Percentiles rank a stretch among this genome's conserved stretches.
These are phyloP conservation scores for Cricetomys ansorgei DNA, from an alignment of 2,113 vertebrate genomes.

Conservation along the genomic window DNA sequence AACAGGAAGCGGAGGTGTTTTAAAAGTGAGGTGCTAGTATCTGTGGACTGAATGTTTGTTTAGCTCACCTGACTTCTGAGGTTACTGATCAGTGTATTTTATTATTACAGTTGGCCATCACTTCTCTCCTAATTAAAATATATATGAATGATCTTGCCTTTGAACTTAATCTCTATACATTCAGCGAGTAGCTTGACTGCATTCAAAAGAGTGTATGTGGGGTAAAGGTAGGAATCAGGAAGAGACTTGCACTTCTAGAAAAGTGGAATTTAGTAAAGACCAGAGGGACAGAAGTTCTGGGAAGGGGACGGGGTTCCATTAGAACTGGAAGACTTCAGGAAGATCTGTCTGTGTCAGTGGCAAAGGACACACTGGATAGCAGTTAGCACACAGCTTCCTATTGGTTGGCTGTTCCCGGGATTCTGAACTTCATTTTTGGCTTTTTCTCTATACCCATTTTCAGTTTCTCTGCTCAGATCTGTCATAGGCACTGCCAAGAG, in stretches of 20 bases:
- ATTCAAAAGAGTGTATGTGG: neutral
- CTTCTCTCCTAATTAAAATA: slow-evolving; percentile 1
- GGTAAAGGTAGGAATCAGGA: neutral
- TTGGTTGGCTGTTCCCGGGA: neutral
- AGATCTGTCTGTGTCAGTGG: accelerated
- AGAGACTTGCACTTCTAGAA: neutral
- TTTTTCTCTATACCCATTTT: neutral
- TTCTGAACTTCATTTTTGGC: neutral
- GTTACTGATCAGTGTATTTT: neutral
- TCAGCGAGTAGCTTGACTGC: slow-evolving; percentile 17
- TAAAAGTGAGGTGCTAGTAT: neutral
- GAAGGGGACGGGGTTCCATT: too few relatives aligned
- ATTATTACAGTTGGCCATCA: neutral
- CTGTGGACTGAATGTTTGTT: neutral
- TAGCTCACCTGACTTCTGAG: neutral
- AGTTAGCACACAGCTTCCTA: neutral
- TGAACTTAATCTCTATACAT: neutral
- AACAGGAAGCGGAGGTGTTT: neutral
- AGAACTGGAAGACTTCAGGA: neutral
- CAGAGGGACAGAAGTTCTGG: neutral
- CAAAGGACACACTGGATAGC: neutral
- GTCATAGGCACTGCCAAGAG: neutral
- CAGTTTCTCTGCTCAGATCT: neutral
- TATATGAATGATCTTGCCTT: neutral
- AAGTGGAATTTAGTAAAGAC: neutral